Conservation (phyloP, 2,888 invertebrate genomes). For the Hyles lineata region DNA sequence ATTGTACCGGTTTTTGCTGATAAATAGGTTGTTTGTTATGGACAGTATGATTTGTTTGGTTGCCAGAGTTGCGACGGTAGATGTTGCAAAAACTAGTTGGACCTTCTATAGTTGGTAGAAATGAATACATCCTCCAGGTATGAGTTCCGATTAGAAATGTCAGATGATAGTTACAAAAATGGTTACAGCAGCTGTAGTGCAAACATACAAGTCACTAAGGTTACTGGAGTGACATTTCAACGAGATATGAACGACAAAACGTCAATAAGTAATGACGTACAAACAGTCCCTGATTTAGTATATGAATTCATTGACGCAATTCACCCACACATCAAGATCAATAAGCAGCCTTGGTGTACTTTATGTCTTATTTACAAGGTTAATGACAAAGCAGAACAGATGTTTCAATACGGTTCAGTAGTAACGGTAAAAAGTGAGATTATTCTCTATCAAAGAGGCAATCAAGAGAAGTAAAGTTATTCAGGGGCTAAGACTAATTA, state of each 20-base stretch:
- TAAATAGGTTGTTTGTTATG: not conserved
- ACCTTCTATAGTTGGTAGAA: not conserved
- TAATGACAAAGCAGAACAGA: slow-evolving; percentile 7
- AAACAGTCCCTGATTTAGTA: not conserved
- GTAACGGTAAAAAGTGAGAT: not conserved
- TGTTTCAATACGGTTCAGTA: not conserved
- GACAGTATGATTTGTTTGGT: not conserved
- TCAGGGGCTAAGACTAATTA: no score
- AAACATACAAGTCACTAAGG: no score
- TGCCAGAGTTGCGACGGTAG: not conserved
- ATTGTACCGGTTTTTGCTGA: slow-evolving; percentile 1
- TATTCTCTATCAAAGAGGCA: no score
- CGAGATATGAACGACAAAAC: no score
- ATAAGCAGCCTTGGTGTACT: slow-evolving; percentile 7
- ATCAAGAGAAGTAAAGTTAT: no score
- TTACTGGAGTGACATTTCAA: no score
- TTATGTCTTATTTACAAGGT: slow-evolving; percentile 9
- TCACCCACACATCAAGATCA: not conserved
- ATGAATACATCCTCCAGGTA: not conserved
- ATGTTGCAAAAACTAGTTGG: not conserved
- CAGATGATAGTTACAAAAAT: no score
- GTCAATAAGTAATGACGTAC: not conserved
- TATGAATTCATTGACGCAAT: not conserved
- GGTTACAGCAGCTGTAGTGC: no score
- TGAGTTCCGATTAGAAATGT: no score